phyloP scores from a whole-genome alignment of 2,797 vertebrate genomes.

The Alfaro cultratus region DNA sequence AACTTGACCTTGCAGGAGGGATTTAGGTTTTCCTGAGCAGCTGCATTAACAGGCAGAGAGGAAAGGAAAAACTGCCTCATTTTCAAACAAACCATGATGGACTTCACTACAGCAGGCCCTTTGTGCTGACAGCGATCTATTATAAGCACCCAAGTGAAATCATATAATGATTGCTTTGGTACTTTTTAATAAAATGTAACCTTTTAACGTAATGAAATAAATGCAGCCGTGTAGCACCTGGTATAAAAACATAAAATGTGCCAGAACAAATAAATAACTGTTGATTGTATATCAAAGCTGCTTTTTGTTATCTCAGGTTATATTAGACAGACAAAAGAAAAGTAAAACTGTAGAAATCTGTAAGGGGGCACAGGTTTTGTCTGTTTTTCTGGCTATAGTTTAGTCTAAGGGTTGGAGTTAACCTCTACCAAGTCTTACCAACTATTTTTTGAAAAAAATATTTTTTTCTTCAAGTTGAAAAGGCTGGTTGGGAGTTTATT shows the following conservation, averaged over 20 bases:
- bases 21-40: conserved; percentile 62
- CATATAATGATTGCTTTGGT: not conserved
- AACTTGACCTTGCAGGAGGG: conserved; percentile 66
- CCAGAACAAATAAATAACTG: not conserved
- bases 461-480: no score
- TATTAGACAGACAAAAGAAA: no score
- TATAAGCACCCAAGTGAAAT: not conserved
- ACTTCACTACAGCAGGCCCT: not conserved
- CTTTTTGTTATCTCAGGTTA: no score
- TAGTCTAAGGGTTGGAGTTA: no score
- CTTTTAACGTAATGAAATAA: not conserved
- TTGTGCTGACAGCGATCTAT: not conserved
- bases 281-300: not conserved
- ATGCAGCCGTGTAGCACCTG: not conserved
- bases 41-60: conserved; percentile 34
- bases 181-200: not conserved
- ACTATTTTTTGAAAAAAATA: no score
- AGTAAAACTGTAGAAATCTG: no score
- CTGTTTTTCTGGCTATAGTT: no score
- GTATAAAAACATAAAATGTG: not conserved
- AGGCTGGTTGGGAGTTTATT: not conserved
- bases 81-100: conserved; percentile 21
- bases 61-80: conserved; percentile 46
- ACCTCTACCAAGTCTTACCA: no score
- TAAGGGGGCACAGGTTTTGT: no score